These are phyloP conservation scores for Nannobrachium achirus DNA, from an alignment of 2,113 vertebrate genomes.

Conservation along the genomic window DNA sequence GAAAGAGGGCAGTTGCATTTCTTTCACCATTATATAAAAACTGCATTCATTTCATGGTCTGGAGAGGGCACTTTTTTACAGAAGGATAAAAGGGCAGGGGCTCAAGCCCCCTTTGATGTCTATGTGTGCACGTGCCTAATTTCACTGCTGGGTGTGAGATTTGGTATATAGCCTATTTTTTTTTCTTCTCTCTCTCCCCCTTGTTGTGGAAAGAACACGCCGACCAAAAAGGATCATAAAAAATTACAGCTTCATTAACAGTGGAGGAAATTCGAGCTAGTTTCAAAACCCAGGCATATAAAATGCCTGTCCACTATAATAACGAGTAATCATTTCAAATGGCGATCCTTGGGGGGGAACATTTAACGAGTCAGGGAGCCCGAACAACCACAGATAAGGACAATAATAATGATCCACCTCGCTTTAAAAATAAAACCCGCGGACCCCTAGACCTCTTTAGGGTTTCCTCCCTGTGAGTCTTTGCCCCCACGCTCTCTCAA, in stretches of 20 bases:
- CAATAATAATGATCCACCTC: conserved; percentile 40
- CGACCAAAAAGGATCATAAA: conserved; percentile 54
- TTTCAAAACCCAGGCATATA: conserved; percentile 66
- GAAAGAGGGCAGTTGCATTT: no score
- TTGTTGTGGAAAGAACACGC: conserved; percentile 61
- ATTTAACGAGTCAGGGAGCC: conserved; percentile 64
- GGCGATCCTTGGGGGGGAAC: conserved; percentile 53
- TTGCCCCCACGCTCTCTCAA: conserved; percentile 47
- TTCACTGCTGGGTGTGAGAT: conserved; percentile 45
- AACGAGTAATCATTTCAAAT: conserved; percentile 68
- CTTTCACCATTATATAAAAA: no score
- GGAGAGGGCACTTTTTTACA: no score
- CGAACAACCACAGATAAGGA: conserved; percentile 64
- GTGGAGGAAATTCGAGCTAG: conserved; percentile 60
- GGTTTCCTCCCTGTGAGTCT: conserved; percentile 46
- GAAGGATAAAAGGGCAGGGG: no score
- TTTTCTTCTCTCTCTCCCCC: conserved; percentile 8
- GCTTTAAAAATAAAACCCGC: conserved; percentile 24
- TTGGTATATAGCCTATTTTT: not conserved
- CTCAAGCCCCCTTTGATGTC: no score
- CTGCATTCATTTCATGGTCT: no score
- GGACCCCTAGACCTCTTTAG: conserved; percentile 40
- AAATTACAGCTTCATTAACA: conserved; percentile 72
- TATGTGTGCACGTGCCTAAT: no score
- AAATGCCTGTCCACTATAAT: conserved; percentile 67